Evolutionary conservation across 53 echinoderm and acorn worm species (phyloP).

Genomic region (Crossaster papposus): DNA sequence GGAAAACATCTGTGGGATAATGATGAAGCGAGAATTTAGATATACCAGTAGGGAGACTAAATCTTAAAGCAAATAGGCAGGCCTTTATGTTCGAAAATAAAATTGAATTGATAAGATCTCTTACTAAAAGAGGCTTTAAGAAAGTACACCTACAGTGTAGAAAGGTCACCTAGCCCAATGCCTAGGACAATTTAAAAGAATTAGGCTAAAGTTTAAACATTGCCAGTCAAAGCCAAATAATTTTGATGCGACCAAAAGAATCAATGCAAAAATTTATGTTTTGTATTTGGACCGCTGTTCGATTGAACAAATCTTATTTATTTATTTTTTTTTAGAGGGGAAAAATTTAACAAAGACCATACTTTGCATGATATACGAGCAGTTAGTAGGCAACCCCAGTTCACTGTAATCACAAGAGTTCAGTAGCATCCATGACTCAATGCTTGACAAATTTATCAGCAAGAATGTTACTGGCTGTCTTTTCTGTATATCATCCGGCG

Average conservation of each 20-base stretch:
- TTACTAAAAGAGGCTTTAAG: neutral
- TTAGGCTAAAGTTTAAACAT: no score
- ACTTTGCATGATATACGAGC: neutral
- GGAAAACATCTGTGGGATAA: conserved; percentile 1
- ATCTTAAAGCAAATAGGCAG: neutral
- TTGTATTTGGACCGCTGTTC: no score
- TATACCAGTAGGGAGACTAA: no score
- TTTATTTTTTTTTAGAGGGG: no score
- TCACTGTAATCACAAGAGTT: neutral
- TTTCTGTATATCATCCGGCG: neutral
- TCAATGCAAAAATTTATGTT: no score
- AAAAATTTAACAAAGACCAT: no score
- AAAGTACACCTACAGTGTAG: neutral
- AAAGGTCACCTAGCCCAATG: no score
- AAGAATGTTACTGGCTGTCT: conserved; percentile 7
- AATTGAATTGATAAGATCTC: neutral
- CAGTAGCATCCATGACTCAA: conserved; percentile 10
- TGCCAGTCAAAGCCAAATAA: no score
- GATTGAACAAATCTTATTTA: no score
- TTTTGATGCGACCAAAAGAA: no score
- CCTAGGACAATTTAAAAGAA: no score
- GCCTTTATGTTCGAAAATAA: neutral
- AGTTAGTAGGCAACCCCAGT: neutral
- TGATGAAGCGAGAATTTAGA: neutral
- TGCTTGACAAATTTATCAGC: neutral